These are phyloP conservation scores for Holothuria scabra DNA, from an alignment of 53 echinoderm and acorn worm genomes.

Conservation along the genomic window DNA sequence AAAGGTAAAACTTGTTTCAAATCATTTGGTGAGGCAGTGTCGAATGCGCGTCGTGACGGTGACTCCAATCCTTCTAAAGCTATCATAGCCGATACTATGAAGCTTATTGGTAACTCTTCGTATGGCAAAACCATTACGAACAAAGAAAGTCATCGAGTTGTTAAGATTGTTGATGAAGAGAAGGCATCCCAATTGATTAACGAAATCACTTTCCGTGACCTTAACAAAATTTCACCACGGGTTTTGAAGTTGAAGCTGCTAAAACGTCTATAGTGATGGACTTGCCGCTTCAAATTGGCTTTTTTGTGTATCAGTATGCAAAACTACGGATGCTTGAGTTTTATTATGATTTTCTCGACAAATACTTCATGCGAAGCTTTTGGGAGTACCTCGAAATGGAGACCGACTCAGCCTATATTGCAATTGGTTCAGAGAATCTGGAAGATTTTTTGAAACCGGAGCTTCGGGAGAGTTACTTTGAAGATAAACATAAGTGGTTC, in stretches of 20 bases:
- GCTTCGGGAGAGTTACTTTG: slow-evolving; percentile 21
- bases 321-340: slow-evolving; percentile 28
- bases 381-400: not conserved
- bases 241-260: slow-evolving; percentile 37
- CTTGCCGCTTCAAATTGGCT: slow-evolving; percentile 36
- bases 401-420: slow-evolving; percentile 48
- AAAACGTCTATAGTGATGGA: slow-evolving; percentile 27
- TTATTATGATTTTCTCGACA: slow-evolving; percentile 4
- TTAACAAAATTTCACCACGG: not conserved
- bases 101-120: not conserved
- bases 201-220: slow-evolving; percentile 22
- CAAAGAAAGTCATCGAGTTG: slow-evolving; percentile 19
- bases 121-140: slow-evolving; percentile 53
- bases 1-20: slow-evolving; percentile 26
- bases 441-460: slow-evolving; percentile 53
- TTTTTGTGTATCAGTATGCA: slow-evolving; percentile 26
- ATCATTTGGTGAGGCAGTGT: slow-evolving; percentile 51
- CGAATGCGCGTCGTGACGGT: slow-evolving; percentile 52
- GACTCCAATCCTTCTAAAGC: not conserved
- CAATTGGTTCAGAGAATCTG: slow-evolving; percentile 43
- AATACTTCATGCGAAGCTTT: no score
- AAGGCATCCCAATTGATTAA: slow-evolving; percentile 25
- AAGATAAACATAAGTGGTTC: slow-evolving; percentile 54
- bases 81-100: slow-evolving; percentile 30
- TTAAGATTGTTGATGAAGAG: slow-evolving; percentile 18